phyloP scores from a whole-genome alignment of 2,113 vertebrate genomes.

The Channa argus region DNA sequence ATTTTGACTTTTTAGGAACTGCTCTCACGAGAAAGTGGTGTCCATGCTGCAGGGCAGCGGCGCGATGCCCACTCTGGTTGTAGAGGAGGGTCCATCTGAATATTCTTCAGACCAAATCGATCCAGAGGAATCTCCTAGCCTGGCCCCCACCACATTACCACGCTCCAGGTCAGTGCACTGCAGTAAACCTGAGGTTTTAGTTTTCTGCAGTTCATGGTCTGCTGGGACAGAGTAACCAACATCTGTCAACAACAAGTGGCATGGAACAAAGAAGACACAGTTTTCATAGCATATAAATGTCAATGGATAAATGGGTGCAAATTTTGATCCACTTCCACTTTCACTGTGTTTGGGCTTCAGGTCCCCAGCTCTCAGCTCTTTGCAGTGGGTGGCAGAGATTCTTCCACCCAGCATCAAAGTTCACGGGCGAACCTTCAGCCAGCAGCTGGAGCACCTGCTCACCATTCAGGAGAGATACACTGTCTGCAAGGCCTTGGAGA shows the following conservation, averaged over 20 bases:
- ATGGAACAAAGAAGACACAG: not conserved
- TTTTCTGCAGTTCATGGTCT: not conserved
- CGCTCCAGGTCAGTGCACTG: constrained; percentile 66
- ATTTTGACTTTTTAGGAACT: constrained; percentile 85
- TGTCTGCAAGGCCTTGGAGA: constrained; percentile 93
- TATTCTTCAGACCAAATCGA: constrained; percentile 89
- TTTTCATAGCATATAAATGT: not conserved
- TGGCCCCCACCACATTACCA: constrained; percentile 68
- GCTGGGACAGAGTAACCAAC: too few relatives aligned
- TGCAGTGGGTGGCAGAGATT: constrained; percentile 98
- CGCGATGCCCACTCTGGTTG: constrained; percentile 94
- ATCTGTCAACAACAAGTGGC: too few relatives aligned
- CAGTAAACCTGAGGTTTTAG: not conserved
- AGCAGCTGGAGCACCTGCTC: constrained; percentile 97
- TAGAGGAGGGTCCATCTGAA: constrained; percentile 91
- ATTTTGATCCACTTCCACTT: not conserved
- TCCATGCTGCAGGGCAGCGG: constrained; percentile 99
- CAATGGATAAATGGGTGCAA: too few relatives aligned
- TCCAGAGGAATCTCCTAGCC: constrained; percentile 79
- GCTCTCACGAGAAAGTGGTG: constrained; percentile 98
- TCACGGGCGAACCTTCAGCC: constrained; percentile 94
- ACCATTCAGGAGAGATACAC: constrained; percentile 93
- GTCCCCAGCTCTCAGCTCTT: constrained; percentile 92
- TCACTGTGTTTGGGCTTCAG: constrained; percentile 65
- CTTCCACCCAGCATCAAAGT: constrained; percentile 96